Conservation (phyloP, 2,113 vertebrate species). For the Perccottus glenii region DNA sequence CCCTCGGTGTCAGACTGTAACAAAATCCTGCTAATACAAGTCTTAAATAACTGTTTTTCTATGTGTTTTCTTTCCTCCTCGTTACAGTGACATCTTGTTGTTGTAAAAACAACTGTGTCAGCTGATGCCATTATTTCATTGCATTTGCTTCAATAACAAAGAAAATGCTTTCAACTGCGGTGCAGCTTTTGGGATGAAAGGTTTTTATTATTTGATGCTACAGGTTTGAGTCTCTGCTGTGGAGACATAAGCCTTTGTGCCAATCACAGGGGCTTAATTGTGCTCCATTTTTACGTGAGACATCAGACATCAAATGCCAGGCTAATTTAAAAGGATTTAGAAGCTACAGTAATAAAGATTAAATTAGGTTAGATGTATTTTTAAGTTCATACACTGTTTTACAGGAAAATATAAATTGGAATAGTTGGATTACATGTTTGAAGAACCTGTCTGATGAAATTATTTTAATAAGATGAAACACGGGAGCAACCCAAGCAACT, state of each 20-base stretch:
- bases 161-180: constrained; percentile 2
- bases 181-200: constrained; percentile 36
- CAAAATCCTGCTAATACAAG: not conserved
- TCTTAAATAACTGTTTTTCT: not conserved
- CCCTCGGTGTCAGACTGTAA: constrained; percentile 4
- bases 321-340: constrained; percentile 30
- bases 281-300: constrained; percentile 32
- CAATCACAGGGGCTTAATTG: constrained; percentile 50
- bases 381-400: not conserved
- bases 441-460: not conserved
- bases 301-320: constrained; percentile 20
- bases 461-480: too few species aligned
- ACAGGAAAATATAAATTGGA: not conserved
- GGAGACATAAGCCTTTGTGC: constrained; percentile 47
- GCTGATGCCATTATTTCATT: not conserved
- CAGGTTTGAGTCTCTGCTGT: constrained; percentile 36
- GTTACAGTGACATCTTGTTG: not conserved
- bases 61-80: not conserved
- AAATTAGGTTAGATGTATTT: constrained; percentile 13
- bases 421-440: too few species aligned
- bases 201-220: constrained; percentile 21
- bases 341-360: constrained; percentile 30
- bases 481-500: not conserved
- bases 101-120: not conserved
- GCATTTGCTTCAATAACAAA: constrained; percentile 3